A percentile compares a stretch with the other conserved stretches of the same genome.
These are phyloP conservation scores for Tipula unca DNA, from an alignment of 2,888 invertebrate species.

Conservation along the genomic window DNA sequence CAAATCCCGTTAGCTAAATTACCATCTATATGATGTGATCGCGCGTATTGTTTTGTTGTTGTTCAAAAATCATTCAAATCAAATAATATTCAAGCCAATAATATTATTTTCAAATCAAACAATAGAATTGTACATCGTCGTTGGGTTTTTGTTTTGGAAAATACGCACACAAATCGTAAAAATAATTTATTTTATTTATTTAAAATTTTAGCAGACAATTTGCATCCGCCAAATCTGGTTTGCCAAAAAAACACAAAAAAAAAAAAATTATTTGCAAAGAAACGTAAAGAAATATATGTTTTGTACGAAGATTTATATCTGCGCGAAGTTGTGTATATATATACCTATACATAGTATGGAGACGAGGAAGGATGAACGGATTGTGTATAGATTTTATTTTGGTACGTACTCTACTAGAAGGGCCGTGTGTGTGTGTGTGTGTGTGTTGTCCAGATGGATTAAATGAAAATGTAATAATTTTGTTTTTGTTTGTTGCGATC, in stretches of 20 bases:
- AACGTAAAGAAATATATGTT: not conserved
- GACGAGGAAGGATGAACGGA: conserved; percentile 8
- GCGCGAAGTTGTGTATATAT: not conserved
- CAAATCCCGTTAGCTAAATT: not conserved
- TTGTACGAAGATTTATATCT: not conserved
- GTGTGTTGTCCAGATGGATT: conserved; percentile 14
- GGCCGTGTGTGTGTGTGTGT: no score
- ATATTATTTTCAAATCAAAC: not conserved
- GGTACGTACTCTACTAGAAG: not conserved
- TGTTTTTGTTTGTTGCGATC: not conserved
- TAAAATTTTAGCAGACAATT: conserved; percentile 17
- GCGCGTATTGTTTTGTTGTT: not conserved
- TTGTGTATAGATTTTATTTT: not conserved
- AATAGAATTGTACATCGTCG: not conserved
- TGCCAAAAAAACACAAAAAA: not conserved
- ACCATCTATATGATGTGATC: not conserved
- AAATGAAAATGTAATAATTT: not conserved
- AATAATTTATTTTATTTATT: conserved; percentile 14
- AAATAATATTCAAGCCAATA: not conserved
- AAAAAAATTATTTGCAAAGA: not conserved
- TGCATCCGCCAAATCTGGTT: conserved; percentile 19
- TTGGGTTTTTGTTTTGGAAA: not conserved
- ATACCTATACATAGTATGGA: not conserved
- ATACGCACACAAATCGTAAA: not conserved
- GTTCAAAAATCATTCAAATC: not conserved